These are phyloP conservation scores for Nephrotoma flavescens DNA, from an alignment of 2,888 invertebrate species.

Conservation along the genomic window DNA sequence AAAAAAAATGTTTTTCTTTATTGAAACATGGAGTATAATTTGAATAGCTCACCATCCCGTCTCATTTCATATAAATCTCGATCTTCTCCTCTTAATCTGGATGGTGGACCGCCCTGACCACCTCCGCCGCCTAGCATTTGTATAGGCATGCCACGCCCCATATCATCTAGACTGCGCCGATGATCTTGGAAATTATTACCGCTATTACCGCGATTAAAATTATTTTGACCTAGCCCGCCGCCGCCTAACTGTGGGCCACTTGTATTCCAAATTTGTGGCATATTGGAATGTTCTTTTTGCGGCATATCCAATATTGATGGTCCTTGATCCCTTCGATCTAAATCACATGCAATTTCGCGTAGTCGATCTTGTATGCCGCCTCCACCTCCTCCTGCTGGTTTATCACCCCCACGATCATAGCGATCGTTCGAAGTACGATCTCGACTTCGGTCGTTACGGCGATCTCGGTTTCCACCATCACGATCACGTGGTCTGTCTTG, in stretches of 20 bases:
- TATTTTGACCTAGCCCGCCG: slow-evolving; percentile 6
- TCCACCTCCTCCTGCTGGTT: background rate
- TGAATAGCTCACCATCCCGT: slow-evolving; percentile 11
- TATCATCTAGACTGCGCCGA: slow-evolving; percentile 10
- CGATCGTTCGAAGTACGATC: slow-evolving; percentile 19
- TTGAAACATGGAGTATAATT: background rate
- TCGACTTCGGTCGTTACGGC: slow-evolving; percentile 18
- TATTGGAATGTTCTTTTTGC: background rate
- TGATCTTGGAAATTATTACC: slow-evolving; percentile 5
- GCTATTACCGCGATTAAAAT: slow-evolving; percentile 11
- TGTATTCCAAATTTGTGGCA: slow-evolving; percentile 3
- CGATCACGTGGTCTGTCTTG: slow-evolving; percentile 22
- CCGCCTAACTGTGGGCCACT: background rate
- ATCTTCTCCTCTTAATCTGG: background rate
- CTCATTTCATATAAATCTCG: slow-evolving; percentile 1
- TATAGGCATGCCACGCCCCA: background rate
- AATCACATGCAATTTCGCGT: background rate
- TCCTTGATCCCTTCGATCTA: slow-evolving; percentile 8
- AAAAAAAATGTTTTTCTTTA: background rate
- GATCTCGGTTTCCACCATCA: slow-evolving; percentile 21
- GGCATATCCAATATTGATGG: slow-evolving; percentile 5
- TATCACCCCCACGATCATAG: slow-evolving; percentile 6
- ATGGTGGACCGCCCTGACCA: background rate
- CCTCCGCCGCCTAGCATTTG: background rate
- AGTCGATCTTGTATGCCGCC: slow-evolving; percentile 16